Percentiles rank a stretch among this genome's conserved stretches.
Conservation (phyloP, 2,888 invertebrate genomes). For the Rotaria socialis region DNA sequence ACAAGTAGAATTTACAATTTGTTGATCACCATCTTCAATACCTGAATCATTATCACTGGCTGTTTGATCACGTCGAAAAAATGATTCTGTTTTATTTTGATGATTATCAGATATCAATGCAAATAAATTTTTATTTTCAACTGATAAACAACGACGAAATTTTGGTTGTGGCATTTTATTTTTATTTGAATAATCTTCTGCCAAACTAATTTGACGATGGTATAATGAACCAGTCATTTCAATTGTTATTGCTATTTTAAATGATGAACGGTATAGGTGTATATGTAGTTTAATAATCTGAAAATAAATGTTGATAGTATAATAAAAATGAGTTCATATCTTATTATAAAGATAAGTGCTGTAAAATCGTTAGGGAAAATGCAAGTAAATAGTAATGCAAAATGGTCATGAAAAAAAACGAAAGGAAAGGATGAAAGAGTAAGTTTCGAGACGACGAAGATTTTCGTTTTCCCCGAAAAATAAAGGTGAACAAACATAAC, state of each 20-base stretch:
- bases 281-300: neutral
- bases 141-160: neutral
- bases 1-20: neutral
- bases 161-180: neutral
- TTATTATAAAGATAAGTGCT: too few relatives aligned
- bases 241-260: neutral
- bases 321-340: too few relatives aligned
- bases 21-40: constrained; percentile 13
- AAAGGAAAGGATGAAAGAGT: too few relatives aligned
- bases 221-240: neutral
- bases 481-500: too few relatives aligned
- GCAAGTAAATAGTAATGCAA: too few relatives aligned
- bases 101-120: neutral
- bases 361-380: too few relatives aligned
- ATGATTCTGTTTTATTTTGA: neutral
- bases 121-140: neutral
- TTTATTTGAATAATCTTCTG: neutral
- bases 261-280: neutral
- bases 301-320: neutral
- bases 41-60: neutral
- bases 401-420: too few relatives aligned
- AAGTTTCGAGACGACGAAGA: too few relatives aligned
- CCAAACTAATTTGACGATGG: neutral
- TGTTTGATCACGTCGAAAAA: neutral
- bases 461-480: too few relatives aligned